These are phyloP conservation scores for Pyrochroa serraticornis DNA, from an alignment of 2,888 invertebrate species.

Conservation along the genomic window DNA sequence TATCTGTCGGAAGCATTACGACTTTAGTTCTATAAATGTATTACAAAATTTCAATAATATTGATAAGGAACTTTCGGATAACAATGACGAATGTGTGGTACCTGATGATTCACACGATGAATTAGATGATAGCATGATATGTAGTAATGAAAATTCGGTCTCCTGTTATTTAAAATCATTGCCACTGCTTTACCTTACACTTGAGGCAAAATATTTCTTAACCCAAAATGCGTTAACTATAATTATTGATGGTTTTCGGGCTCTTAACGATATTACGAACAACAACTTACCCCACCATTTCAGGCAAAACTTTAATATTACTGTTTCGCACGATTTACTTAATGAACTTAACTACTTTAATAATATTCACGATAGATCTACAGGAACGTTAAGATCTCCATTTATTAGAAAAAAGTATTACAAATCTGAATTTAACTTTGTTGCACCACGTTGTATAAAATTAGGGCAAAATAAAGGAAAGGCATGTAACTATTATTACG, in stretches of 20 bases:
- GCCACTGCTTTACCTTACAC: neutral
- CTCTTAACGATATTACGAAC: neutral
- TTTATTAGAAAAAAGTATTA: slow-evolving; percentile 20
- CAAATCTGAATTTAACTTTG: slow-evolving; percentile 19
- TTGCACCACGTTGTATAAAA: slow-evolving; percentile 9
- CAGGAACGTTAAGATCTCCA: slow-evolving; percentile 4
- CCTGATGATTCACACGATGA: no score
- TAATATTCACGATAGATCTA: neutral
- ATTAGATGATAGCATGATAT: no score
- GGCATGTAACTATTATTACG: neutral
- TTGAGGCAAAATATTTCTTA: neutral
- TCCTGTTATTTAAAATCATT: no score
- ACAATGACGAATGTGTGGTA: no score
- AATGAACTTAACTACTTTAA: neutral
- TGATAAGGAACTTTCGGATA: no score
- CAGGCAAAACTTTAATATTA: neutral
- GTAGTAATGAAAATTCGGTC: no score
- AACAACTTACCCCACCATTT: no score
- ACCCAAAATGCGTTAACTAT: neutral
- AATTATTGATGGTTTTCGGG: neutral
- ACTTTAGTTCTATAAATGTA: no score
- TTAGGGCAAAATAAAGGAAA: slow-evolving; percentile 2
- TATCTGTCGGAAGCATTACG: no score
- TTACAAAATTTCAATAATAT: no score
- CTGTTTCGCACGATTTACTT: neutral